These are phyloP conservation scores for Idaea biselata DNA, from an alignment of 2,888 invertebrate species.

Conservation along the genomic window DNA sequence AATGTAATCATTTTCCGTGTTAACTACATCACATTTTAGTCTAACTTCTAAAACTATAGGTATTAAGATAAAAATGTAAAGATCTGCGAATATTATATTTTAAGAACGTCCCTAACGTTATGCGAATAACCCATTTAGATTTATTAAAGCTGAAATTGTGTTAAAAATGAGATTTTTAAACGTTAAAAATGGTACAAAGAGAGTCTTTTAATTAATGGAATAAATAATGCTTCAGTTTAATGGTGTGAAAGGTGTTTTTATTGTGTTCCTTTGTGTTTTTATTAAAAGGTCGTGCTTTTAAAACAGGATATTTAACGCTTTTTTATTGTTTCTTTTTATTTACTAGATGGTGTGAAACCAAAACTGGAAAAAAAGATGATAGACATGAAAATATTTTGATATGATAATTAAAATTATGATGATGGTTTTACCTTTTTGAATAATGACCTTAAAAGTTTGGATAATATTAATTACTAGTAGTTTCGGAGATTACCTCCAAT, in stretches of 20 bases:
- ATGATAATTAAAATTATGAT: too few species aligned
- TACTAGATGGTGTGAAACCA: too few species aligned
- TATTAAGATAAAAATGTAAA: too few species aligned
- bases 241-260: slow-evolving; percentile 1
- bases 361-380: too few species aligned
- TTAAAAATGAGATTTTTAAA: neutral
- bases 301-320: neutral
- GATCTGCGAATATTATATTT: neutral
- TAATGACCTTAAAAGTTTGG: too few species aligned
- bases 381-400: too few species aligned
- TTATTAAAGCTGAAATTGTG: slow-evolving; percentile 3
- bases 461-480: too few species aligned
- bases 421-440: too few species aligned
- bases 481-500: too few species aligned
- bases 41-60: too few species aligned
- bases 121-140: neutral
- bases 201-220: neutral
- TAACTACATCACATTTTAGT: too few species aligned
- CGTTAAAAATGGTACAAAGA: neutral
- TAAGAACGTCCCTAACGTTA: neutral
- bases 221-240: neutral
- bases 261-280: neutral
- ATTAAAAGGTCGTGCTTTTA: neutral
- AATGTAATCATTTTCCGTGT: too few species aligned
- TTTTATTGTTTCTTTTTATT: neutral